Conservation (phyloP, 2,113 vertebrate species). For the Himantopus leucocephalus region DNA sequence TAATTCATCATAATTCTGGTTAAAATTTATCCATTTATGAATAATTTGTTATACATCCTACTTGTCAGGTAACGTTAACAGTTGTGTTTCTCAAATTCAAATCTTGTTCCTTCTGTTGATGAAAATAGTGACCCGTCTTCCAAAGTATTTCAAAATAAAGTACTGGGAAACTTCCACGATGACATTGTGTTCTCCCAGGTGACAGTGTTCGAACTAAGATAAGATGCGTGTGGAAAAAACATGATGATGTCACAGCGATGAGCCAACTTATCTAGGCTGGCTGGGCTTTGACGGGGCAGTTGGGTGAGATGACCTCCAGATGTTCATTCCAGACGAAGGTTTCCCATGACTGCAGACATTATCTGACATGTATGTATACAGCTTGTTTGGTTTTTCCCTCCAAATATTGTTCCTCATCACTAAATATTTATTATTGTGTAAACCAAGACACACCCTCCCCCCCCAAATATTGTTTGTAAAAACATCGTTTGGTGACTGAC, state of each 20-base stretch:
- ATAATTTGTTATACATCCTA: not conserved
- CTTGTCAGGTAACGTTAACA: not conserved
- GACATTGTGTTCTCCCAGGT: not conserved
- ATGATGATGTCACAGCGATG: not conserved
- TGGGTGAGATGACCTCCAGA: conserved; percentile 8
- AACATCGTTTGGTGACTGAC: not conserved
- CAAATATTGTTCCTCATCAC: not conserved
- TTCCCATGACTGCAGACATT: not conserved
- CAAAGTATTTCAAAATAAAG: not conserved
- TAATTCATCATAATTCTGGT: not conserved
- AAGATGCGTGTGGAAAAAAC: not conserved
- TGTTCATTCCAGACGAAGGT: not conserved
- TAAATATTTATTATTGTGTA: not conserved
- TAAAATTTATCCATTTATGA: not conserved
- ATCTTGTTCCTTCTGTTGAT: not conserved
- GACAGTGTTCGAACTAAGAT: not conserved
- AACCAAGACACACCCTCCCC: not conserved
- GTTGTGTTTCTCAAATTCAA: not conserved
- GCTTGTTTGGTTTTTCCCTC: not conserved
- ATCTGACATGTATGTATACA: not conserved
- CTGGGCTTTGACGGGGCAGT: not conserved
- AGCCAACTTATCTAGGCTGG: not conserved
- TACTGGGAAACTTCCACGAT: not conserved
- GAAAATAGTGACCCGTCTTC: not conserved
- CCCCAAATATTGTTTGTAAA: not conserved